Evolutionary conservation across 2,888 invertebrate genomes (phyloP).

Genomic region (Polydrusus tereticollis): DNA sequence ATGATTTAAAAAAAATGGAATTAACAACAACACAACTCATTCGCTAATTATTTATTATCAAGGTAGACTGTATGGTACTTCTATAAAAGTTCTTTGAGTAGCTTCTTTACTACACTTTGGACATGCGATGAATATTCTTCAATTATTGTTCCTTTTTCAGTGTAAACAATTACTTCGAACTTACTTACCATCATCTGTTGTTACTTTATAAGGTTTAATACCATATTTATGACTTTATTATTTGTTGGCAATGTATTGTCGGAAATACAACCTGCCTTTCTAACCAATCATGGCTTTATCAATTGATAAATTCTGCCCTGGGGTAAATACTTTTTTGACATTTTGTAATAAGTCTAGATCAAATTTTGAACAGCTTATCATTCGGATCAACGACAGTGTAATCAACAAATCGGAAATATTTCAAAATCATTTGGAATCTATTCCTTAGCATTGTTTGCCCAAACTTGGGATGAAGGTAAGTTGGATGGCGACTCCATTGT

Average conservation of each 20-base stretch:
- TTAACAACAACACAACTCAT: too few relatives aligned
- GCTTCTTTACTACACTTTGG: too few relatives aligned
- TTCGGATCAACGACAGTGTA: not conserved
- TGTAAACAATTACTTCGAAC: too few relatives aligned
- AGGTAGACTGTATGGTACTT: too few relatives aligned
- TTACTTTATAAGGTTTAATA: not conserved
- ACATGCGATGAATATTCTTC: too few relatives aligned
- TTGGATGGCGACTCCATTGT: slow-evolving; percentile 3
- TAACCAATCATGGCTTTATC: not conserved
- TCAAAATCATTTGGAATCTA: slow-evolving; percentile 7
- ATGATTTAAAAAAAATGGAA: too few relatives aligned
- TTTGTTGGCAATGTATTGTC: not conserved
- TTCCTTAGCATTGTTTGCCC: slow-evolving; percentile 13
- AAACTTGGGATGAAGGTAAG: slow-evolving; percentile 9
- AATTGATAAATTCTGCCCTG: not conserved
- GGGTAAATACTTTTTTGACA: not conserved
- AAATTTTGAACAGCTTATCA: not conserved
- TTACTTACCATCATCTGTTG: too few relatives aligned
- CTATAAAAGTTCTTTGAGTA: too few relatives aligned
- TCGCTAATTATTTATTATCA: too few relatives aligned
- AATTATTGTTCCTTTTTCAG: too few relatives aligned
- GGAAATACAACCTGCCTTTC: not conserved
- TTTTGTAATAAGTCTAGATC: not conserved
- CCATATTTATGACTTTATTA: not conserved
- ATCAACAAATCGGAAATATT: not conserved